Evolutionary conservation across 2,797 vertebrate species (phyloP).

Genomic region (Melanotaenia boesemani): DNA sequence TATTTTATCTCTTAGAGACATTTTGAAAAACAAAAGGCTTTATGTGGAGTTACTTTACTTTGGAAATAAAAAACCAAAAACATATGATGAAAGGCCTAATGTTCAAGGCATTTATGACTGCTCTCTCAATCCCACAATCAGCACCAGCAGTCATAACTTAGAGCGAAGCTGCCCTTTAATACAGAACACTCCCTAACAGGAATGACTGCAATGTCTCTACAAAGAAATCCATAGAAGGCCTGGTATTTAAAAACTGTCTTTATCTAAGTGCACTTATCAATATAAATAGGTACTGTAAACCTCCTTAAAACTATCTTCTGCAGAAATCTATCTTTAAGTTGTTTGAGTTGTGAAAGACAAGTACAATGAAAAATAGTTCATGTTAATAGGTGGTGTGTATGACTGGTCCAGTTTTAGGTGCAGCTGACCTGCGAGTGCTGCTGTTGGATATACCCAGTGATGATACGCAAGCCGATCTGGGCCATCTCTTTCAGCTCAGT

Average conservation of each 20-base stretch:
- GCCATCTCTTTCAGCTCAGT: slow-evolving; percentile 94
- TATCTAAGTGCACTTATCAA: slow-evolving; percentile 57
- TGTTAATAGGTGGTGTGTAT: background rate
- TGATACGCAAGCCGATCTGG: slow-evolving; percentile 92
- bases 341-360: slow-evolving; percentile 27
- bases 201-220: slow-evolving; percentile 72
- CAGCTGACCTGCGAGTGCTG: slow-evolving; percentile 88
- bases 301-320: slow-evolving; percentile 29
- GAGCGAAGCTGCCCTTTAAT: slow-evolving; percentile 64
- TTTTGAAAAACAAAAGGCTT: slow-evolving; percentile 40
- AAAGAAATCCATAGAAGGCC: slow-evolving; percentile 70
- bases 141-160: slow-evolving; percentile 55
- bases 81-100: slow-evolving; percentile 31
- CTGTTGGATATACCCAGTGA: slow-evolving; percentile 91
- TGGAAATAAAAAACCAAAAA: slow-evolving; percentile 26
- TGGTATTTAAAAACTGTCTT: slow-evolving; percentile 60
- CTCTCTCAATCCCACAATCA: slow-evolving; percentile 44
- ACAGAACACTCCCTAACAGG: slow-evolving; percentile 71
- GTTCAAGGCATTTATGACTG: slow-evolving; percentile 41
- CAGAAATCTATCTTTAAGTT: slow-evolving; percentile 16
- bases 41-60: slow-evolving; percentile 6
- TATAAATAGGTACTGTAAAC: slow-evolving; percentile 38
- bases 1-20: slow-evolving; percentile 3
- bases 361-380: slow-evolving; percentile 5
- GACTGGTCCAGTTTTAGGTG: slow-evolving; percentile 1